phyloP scores from a whole-genome alignment of 2,888 invertebrate species.

The Drosophila peninsularis region DNA sequence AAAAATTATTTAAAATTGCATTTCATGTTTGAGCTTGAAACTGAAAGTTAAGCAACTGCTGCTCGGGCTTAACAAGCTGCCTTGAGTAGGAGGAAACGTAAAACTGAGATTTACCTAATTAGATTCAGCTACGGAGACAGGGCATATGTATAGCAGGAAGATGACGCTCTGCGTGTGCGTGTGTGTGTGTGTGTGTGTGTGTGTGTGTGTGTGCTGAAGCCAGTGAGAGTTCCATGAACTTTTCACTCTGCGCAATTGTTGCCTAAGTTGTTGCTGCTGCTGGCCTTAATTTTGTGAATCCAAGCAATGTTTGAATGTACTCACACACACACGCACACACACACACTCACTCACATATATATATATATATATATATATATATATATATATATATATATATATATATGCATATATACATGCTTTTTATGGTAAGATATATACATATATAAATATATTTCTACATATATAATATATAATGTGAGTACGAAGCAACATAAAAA shows the following conservation, averaged over 20 bases:
- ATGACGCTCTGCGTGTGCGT: neutral
- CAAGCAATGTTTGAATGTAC: constrained; percentile 44
- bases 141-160: neutral
- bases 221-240: constrained; percentile 45
- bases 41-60: neutral
- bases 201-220: neutral
- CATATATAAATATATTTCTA: constrained; percentile 8
- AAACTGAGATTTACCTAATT: constrained; percentile 12
- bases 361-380: constrained; percentile 6
- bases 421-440: constrained; percentile 7
- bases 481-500: constrained; percentile 24
- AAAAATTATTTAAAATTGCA: constrained; percentile 1
- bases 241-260: constrained; percentile 33
- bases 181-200: neutral
- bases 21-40: neutral
- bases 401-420: constrained; percentile 21
- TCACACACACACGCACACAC: neutral
- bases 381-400: neutral
- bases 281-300: constrained; percentile 68
- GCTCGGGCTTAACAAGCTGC: neutral
- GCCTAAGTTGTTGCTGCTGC: constrained; percentile 28
- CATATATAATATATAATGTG: constrained; percentile 23
- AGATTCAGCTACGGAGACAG: constrained; percentile 3
- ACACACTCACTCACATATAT: neutral
- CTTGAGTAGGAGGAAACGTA: constrained; percentile 8